Evolutionary conservation across 23 tunicate species (phyloP), one percentile per base, ranked within the genome.

Genomic region (Trididemnum clinides): DNA sequence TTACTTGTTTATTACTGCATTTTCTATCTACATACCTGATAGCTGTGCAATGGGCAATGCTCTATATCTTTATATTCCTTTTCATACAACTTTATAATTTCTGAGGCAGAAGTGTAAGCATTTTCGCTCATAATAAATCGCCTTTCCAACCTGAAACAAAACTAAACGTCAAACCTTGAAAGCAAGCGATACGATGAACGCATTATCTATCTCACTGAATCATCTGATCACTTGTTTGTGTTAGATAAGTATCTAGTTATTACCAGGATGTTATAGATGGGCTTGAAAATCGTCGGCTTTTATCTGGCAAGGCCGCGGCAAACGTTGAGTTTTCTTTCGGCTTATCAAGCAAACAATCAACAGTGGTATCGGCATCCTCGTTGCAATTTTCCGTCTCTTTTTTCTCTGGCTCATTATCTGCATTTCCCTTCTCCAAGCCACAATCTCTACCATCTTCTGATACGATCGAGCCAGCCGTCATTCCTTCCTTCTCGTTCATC

Each of bases 11-110:
- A n/a, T n/a, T n/a, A n/a, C n/a, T n/a, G n/a, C n/a, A n/a, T n/a
- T n/a, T n/a, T n/a, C n/a, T n/a, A n/a, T n/a, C n/a, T n/a, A 29
- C 25, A 4, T 73, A 90, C 95, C 95, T 90, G 95, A 64, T 84
- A 90, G 54, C 88, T 90, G 7, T 84, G 89, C 58, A 90, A 62
- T 23, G 86, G 84, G 25, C 69, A 51, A 34, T 34, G 2, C 4
- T 71, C 64, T 35, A 38, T n/a, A 50, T 66, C 58, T 64, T 33
- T 0, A 34, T 77, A 36, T 30, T 90, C 84, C 66, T 84, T 84
- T 33, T 78, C 71, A 80, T 90, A 90, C 28, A 75, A 49, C 29
- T 73, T 54, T 32, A 84, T 84, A 30, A 90, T 74, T 27, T 84
- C 78, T 29, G 89, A 78, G 12, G 95, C 95, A 26, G 95, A 90